Conservation (phyloP, 2,113 vertebrate species). For the Paedocypris sp. region DNA sequence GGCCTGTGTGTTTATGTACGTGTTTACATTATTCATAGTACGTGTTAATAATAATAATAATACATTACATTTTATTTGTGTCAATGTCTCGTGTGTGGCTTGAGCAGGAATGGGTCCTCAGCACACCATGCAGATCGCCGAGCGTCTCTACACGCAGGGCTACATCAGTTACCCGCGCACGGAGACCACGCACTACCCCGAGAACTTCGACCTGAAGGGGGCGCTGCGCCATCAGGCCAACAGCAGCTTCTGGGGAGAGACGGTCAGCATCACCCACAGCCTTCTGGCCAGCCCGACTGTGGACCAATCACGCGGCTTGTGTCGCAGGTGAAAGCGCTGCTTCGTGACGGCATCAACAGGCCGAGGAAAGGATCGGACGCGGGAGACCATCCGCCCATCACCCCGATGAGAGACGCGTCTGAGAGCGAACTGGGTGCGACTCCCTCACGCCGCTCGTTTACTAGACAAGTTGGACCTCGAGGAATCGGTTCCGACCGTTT, state of each 20-base stretch:
- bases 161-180: constrained; percentile 98
- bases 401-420: constrained; percentile 84
- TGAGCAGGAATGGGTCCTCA: constrained; percentile 85
- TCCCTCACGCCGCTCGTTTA: background rate
- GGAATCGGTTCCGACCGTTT: no score
- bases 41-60: no score
- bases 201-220: constrained; percentile 91
- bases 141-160: constrained; percentile 90
- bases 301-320: no score
- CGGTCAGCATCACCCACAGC: constrained; percentile 61
- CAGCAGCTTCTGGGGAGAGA: constrained; percentile 79
- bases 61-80: background rate
- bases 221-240: constrained; percentile 78
- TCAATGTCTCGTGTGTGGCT: background rate
- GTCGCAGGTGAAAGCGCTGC: constrained; percentile 78
- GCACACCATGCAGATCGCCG: constrained; percentile 92
- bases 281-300: background rate
- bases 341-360: constrained; percentile 78
- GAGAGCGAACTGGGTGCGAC: constrained; percentile 81
- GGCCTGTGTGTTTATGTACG: no score
- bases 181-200: constrained; percentile 92
- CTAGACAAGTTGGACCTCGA: no score
- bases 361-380: constrained; percentile 85
- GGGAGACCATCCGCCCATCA: constrained; percentile 95
- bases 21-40: no score